Evolutionary conservation across 2,797 vertebrate genomes (phyloP), one percentile per base, ranked within the genome.

Genomic region (Pagetopsis macropterus): DNA sequence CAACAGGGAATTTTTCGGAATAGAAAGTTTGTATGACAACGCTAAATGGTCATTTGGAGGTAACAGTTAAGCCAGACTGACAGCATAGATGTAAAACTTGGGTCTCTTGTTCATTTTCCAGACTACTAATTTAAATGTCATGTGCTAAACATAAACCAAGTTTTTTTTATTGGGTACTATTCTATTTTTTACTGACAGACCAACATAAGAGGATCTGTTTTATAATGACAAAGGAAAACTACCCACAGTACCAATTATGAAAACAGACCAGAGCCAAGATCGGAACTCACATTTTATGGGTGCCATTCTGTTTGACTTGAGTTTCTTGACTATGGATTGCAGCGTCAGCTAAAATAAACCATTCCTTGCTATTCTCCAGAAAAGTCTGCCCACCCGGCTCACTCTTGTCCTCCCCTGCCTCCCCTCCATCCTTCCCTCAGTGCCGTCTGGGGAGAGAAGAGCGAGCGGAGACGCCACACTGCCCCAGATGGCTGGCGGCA

Each of bases 401-500:
- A 70, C 75, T 83, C 81, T 21, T 64, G 68, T 68, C 83, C 72
- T 58, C 52, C 56, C 49, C 41, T 31, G 40, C 46, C 46, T 48
- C 60, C 72, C 71, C 65, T 77, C 58, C 43, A 66, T 79, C 76
- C 75, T 87, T 82, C 82, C 82, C 79, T 88, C 76, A 43, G 81
- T 84, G 81, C 83, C 58, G 91, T 89, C 88, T 90, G 90, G 85
- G 84, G 84, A 85, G 74, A 86, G 85, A 83, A 76, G 85, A 84
- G 87, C 52, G 74, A 90, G 84, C 43, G 57, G 87, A 94, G 89
- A 94, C 88, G 83, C 88, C 91, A 91, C 90, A 88, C 84, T 80
- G 89, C 91, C 89, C 91, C 92, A 92, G 93, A 93, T 93, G 92
- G 89, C 93, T 94, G 94, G 94, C 92, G 49, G 80, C 76, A 80